A percentile compares a stretch with the other conserved stretches of the same genome.
phyloP scores from a whole-genome alignment of 2,888 invertebrate genomes.

The Eucera pruinosa region DNA sequence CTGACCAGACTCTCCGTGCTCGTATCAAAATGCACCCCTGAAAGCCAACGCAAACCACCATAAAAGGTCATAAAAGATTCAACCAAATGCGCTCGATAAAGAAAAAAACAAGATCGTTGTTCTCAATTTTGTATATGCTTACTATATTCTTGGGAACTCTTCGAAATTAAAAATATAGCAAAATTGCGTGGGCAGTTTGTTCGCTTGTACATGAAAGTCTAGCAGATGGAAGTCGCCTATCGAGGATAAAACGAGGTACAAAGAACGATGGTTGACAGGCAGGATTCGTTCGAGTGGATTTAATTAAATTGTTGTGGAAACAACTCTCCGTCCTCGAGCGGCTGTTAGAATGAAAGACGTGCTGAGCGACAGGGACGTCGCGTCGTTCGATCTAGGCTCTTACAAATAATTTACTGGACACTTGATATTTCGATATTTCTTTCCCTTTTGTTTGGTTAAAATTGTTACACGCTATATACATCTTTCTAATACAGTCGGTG shows the following conservation, averaged over 20 bases:
- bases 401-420: neutral
- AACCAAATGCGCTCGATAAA: no score
- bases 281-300: conserved; percentile 17
- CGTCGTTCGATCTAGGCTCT: neutral
- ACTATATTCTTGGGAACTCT: no score
- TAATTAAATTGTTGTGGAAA: conserved; percentile 31
- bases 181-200: no score
- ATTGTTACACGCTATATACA: neutral
- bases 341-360: neutral
- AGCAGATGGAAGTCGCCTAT: neutral
- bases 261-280: neutral
- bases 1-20: conserved; percentile 92
- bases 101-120: no score
- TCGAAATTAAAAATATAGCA: no score
- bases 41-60: no score
- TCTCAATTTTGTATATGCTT: no score
- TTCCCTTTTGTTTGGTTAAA: no score
- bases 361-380: neutral
- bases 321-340: neutral
- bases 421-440: neutral
- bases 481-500: no score
- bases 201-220: neutral
- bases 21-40: conserved; percentile 95
- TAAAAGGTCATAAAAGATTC: no score
- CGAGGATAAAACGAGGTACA: neutral